Evolutionary conservation across 1,140 invertebrate species (phyloP).

Genomic region (Notospermus geniculatus): DNA sequence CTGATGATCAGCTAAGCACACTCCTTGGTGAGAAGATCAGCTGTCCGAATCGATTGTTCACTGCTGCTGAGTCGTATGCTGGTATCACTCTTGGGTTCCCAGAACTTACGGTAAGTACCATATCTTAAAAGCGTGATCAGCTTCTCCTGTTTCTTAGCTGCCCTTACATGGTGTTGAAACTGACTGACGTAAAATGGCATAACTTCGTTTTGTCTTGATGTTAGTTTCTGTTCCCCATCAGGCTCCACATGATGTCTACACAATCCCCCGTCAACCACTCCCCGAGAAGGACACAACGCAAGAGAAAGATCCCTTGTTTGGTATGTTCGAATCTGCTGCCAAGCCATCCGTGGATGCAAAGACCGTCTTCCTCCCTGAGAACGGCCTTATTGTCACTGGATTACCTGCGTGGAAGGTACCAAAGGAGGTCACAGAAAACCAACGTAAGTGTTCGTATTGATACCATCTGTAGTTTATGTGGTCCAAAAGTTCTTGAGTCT

Average conservation of each 20-base stretch:
- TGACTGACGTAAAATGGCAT: too few relatives aligned
- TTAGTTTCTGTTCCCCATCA: background rate
- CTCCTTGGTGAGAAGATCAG: constrained; percentile 53
- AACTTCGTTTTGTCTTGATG: too few relatives aligned
- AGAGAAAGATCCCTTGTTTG: background rate
- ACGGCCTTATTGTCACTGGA: constrained; percentile 56
- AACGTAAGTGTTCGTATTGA: too few relatives aligned
- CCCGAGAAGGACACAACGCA: background rate
- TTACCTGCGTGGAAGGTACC: constrained; percentile 53
- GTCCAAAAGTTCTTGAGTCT: too few relatives aligned
- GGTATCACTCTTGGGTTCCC: constrained; percentile 61
- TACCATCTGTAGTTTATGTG: too few relatives aligned
- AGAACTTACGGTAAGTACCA: constrained; percentile 49
- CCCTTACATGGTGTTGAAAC: too few relatives aligned
- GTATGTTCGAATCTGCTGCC: constrained; percentile 5
- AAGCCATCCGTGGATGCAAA: constrained; percentile 24
- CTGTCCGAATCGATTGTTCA: constrained; percentile 59
- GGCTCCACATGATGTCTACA: background rate
- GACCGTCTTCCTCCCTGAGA: constrained; percentile 50
- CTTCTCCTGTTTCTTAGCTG: constrained; percentile 19
- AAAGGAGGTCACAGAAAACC: constrained; percentile 31
- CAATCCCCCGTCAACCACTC: too few relatives aligned
- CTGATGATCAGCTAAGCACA: constrained; percentile 30
- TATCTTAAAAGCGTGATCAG: constrained; percentile 32
- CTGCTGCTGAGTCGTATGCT: constrained; percentile 55